These are phyloP conservation scores for Thecophora atra DNA, from an alignment of 2,888 invertebrate species.

Conservation along the genomic window DNA sequence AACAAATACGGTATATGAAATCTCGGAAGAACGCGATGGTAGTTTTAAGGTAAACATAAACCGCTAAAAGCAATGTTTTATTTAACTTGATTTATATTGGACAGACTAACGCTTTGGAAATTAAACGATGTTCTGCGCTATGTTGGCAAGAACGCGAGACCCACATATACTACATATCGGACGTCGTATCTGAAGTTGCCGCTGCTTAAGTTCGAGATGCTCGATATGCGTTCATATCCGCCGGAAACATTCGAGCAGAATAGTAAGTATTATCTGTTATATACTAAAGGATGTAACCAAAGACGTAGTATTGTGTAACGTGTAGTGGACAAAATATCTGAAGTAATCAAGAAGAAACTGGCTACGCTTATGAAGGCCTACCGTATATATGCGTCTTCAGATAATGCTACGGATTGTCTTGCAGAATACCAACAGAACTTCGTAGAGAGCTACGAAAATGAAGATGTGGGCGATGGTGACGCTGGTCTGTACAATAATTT, in stretches of 20 bases:
- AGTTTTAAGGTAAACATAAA: constrained; percentile 53
- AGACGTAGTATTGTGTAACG: not conserved
- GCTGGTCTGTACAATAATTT: not conserved
- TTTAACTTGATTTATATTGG: not conserved
- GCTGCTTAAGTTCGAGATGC: constrained; percentile 60
- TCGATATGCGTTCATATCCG: constrained; percentile 55
- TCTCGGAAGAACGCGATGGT: constrained; percentile 56
- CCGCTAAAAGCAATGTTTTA: not conserved
- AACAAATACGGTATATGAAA: constrained; percentile 50
- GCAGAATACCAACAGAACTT: constrained; percentile 56
- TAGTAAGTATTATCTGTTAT: constrained; percentile 48
- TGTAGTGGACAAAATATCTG: constrained; percentile 55
- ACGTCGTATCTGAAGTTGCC: constrained; percentile 59
- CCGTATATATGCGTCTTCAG: constrained; percentile 41
- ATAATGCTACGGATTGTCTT: constrained; percentile 36
- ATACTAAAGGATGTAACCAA: not conserved
- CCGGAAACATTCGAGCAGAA: constrained; percentile 59
- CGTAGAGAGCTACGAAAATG: constrained; percentile 46
- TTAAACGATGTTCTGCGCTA: constrained; percentile 58
- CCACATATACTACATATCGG: constrained; percentile 54
- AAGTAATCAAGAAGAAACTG: constrained; percentile 53
- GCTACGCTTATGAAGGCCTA: constrained; percentile 54
- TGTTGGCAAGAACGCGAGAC: constrained; percentile 52
- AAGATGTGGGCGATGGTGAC: constrained; percentile 46
- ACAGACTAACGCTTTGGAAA: constrained; percentile 58